A percentile compares a stretch with the other conserved stretches of the same genome.
Evolutionary conservation across 2,113 vertebrate species (phyloP).

Genomic region (Rhinolophus ferrumequinum): DNA sequence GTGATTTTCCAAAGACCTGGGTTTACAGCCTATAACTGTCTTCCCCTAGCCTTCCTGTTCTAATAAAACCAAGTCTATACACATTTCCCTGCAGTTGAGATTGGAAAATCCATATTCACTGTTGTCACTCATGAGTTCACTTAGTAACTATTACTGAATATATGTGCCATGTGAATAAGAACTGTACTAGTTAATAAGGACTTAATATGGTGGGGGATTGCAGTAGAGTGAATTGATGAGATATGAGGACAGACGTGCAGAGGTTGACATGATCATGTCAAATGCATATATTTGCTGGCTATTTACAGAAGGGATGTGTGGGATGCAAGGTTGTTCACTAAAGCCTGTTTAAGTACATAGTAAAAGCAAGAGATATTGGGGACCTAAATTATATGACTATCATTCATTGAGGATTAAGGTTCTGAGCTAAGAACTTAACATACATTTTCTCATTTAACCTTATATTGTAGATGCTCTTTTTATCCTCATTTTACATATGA

Average conservation of each 20-base stretch:
- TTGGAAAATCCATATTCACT: background rate
- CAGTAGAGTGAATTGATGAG: background rate
- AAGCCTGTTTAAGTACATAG: background rate
- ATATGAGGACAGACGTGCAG: background rate
- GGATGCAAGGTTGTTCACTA: background rate
- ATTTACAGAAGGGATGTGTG: background rate
- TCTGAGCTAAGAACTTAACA: background rate
- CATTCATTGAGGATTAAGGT: constrained; percentile 5
- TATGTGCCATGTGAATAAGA: background rate
- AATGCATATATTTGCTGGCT: background rate
- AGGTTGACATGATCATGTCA: background rate
- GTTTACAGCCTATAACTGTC: background rate
- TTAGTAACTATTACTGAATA: constrained; percentile 31
- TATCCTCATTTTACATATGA: background rate
- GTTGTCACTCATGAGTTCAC: background rate
- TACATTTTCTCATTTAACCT: constrained; percentile 33
- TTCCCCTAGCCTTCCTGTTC: background rate
- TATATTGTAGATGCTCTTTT: background rate
- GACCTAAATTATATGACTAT: background rate
- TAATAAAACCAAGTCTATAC: constrained; percentile 18
- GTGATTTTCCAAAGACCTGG: constrained; percentile 41
- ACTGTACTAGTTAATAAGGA: background rate
- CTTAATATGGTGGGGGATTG: background rate
- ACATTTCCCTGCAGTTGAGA: constrained; percentile 35
- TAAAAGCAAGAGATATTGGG: constrained; percentile 33